Base-by-base conservation (phyloP, 2,797 vertebrate genomes). In the Anguilla anguilla region DNA sequence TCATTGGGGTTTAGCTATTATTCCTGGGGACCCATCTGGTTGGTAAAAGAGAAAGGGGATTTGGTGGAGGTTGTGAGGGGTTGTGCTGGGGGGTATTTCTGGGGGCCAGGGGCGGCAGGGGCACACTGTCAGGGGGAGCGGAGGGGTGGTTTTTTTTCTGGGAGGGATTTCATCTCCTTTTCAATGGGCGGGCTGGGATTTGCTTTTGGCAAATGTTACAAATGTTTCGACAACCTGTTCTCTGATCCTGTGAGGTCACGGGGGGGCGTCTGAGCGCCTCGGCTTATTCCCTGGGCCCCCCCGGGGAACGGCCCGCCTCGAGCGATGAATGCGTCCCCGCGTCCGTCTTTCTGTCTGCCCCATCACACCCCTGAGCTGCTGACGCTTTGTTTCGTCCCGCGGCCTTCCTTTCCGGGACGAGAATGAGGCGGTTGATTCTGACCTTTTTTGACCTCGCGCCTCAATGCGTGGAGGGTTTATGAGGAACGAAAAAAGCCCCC, bases 211-310 rank as follows among this genome's bases (percentile, higher is more conserved):
- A 96, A 97, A 96, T 96, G 96, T 94, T 96, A 97, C 96, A 97
- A 97, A 97, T 97, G 96, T 96, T 96, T 96, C 96, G 93, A 96
- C 96, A 97, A 97, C 95, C 94, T 96, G 96, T 95, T 95, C 94
- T 96, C 94, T 96, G 96, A 96, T 96, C 95, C 96, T 94, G 79
- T 0, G 89, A 93, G 95, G 95, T 96, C 95, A 95, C 90, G 64
- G 88, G 83, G 90, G 92, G 93, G 93, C 93, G 53, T 81, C 57
- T 83, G 82, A 25, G 59, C 83, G 86, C 77, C 57, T 82, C 81
- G 82, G 85, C 49, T 77, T 51, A 72, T 87, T 77, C 46, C 87
- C 35, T 79, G 86, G 59, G 1, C 49, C 49, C 28, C 82, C 74
- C 39, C 69, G 9, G 25, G 25, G 82, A 95, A 90, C 43, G 95